Evolutionary conservation across 2,888 invertebrate genomes (phyloP).

Genomic region (Onthophagus sagittarius): DNA sequence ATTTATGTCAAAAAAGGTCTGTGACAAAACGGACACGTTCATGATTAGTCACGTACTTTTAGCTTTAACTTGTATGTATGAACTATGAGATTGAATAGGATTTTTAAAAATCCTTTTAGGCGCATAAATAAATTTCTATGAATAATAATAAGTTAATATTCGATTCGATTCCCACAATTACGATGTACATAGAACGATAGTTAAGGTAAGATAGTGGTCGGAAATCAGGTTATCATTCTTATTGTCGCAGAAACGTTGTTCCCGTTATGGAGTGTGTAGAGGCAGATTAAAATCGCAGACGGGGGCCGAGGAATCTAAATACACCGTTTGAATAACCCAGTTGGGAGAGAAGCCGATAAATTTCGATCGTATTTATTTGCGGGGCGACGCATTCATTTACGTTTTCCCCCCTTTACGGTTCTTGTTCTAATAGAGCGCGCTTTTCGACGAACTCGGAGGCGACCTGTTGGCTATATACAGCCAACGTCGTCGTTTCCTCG

Average conservation of each 20-base stretch:
- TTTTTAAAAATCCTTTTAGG: neutral
- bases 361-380: neutral
- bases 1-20: neutral
- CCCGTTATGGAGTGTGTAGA: neutral
- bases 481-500: neutral
- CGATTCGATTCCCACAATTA: neutral
- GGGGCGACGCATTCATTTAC: neutral
- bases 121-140: neutral
- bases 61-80: too few relatives aligned
- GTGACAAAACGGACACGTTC: neutral
- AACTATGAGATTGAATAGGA: too few relatives aligned
- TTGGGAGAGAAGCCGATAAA: neutral
- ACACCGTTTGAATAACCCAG: neutral
- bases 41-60: neutral
- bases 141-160: neutral
- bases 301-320: neutral
- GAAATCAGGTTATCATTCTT: neutral
- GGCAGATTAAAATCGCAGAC: neutral
- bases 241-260: neutral
- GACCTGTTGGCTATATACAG: neutral
- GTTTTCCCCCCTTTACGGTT: neutral
- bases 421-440: neutral
- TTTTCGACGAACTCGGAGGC: neutral
- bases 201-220: neutral
- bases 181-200: too few relatives aligned